Evolutionary conservation across 2,888 invertebrate species (phyloP).

Genomic region (Papilio demoleus): DNA sequence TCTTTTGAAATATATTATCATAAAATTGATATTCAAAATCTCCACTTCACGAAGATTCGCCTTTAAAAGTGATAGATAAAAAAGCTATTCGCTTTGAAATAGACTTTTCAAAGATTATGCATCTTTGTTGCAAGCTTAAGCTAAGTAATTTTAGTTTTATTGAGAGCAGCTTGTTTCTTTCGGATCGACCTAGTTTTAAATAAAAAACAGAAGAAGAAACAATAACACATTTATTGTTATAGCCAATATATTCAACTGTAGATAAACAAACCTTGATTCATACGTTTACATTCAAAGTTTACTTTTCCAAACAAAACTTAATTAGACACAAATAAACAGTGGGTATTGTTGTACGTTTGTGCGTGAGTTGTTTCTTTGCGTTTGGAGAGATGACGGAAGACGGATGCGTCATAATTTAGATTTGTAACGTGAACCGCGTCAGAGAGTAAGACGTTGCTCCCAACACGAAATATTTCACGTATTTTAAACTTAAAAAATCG

Average conservation of each 20-base stretch:
- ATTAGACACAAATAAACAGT: slow-evolving; percentile 38
- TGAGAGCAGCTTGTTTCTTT: too few relatives aligned
- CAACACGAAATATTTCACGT: not conserved
- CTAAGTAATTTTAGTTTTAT: too few relatives aligned
- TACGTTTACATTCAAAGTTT: slow-evolving; percentile 22
- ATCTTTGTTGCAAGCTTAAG: too few relatives aligned
- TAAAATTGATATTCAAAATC: too few relatives aligned
- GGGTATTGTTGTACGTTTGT: slow-evolving; percentile 33
- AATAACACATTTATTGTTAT: not conserved
- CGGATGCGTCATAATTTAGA: slow-evolving; percentile 27
- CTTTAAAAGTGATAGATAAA: too few relatives aligned
- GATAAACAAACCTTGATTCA: slow-evolving; percentile 28
- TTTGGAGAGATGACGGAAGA: slow-evolving; percentile 16
- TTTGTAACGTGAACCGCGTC: slow-evolving; percentile 19
- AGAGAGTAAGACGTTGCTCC: slow-evolving; percentile 9
- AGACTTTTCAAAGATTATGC: too few relatives aligned
- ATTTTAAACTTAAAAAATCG: too few relatives aligned
- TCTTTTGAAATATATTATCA: too few relatives aligned
- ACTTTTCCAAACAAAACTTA: slow-evolving; percentile 33
- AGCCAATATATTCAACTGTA: slow-evolving; percentile 11
- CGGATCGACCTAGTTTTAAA: too few relatives aligned
- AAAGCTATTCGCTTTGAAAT: too few relatives aligned
- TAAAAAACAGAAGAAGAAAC: not conserved
- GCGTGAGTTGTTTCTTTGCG: slow-evolving; percentile 19
- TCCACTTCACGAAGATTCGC: too few relatives aligned